Base-by-base conservation (phyloP, 2,888 invertebrate species). In the Oscheius sp. region DNA sequence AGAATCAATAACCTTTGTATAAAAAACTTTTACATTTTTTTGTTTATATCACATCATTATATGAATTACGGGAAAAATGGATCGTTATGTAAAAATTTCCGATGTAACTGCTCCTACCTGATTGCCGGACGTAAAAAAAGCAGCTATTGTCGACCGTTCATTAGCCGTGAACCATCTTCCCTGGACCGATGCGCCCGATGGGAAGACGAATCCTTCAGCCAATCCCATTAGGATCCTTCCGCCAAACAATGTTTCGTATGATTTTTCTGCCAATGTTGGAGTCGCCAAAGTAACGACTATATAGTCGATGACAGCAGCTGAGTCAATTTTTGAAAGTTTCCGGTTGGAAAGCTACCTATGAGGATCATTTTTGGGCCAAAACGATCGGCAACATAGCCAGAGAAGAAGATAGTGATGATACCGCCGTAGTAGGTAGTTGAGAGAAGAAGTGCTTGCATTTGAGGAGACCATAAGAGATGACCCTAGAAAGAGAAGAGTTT, bases 121-220 rank as follows among this genome's bases (percentile, higher is more conserved):
- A 44, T 82, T 75, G 2, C 82, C 82, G 4, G 79, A 73, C 8
- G 83, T 83, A 63, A 75, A 83, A 45, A 83, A 59, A 4, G 83
- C 78, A 6, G 78, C 80, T 50, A 74, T 69, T 0, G 75, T 75
- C 4, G 72, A 74, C 22, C 79, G 54, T 45, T 83, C 82, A 12
- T 67, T 64, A 9, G 78, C 75, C 2, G 80, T 71, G 41, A 80
- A 78, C 82, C 82, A 82, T 38, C 78, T 30, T 1, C 81, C 73
- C 1, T 69, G 67, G 26, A 73, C 61, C 1, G 80, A 74, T 5
- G 70, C 66, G 30, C 81, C 50, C 9, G 70, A 62, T 2, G 81
- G 82, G 33, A 72, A 66, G 6, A 80, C 64, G 67, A 78, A 77
- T 8, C 81, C 82, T 77, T 81, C 81, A 5, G 73, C 81, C 4